Base-by-base conservation (phyloP, 1,140 invertebrate species). In the Zaprionus vittiger region DNA sequence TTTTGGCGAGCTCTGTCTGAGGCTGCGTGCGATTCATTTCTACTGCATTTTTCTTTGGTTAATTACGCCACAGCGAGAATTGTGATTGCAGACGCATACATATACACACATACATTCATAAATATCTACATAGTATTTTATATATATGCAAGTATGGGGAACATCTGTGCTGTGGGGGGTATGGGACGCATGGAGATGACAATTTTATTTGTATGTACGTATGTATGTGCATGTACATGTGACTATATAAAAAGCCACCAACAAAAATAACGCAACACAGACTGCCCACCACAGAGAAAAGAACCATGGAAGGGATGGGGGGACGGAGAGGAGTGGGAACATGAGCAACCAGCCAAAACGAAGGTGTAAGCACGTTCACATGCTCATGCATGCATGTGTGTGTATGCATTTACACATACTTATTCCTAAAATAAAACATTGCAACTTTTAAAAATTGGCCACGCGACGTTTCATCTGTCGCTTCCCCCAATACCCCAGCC, bases 351-450 rank as follows among this genome's bases (percentile, higher is more conserved):
- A 70, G 70, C 80, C 74, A 83, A 81, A 83, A 79, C 68, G 59
- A 84, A 87, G 83, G 81, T 86, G 83, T 60, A 79, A 80, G 77
- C 83, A 87, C 84, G 80, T 83, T 80, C 31, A n/a, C 15, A 28
- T 17, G 66, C 57, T 56, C 20, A 59, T 49, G 52, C 37, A 44
- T 22, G 7, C 37, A 17, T 38, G n/a, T 47, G 49, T 26, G 24
- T 44, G 64, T 49, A 17, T 55, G 61, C 20, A 62, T 15, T 68
- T 28, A 34, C 69, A 71, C 47, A 60, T 77, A 67, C 63, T 47
- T 59, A 73, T 78, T 81, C 84, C 68, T 55, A 83, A 87, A 89
- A 87, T 87, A 87, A 87, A 83, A 79, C 74, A 83, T 73, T 83
- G 81, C 84, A 87, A 81, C 83, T 87, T 89, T 81, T 49, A 38